Conservation (phyloP, 2,888 invertebrate genomes). For the Acanthosoma haemorrhoidale region DNA sequence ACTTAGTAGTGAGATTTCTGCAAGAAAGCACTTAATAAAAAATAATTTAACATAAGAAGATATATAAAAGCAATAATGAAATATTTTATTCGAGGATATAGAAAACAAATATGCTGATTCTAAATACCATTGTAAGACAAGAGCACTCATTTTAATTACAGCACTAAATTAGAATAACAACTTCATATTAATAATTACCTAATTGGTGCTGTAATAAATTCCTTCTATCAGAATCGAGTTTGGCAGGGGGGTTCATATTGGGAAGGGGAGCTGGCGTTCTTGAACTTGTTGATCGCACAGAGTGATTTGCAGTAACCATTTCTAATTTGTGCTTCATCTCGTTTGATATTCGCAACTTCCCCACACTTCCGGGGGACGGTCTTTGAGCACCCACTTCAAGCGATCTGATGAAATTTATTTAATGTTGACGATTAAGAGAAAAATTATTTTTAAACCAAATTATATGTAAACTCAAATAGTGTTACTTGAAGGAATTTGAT, state of each 20-base stretch:
- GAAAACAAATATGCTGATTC: no score
- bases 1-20: no score
- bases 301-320: conserved; percentile 82
- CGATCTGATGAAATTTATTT: conserved; percentile 47
- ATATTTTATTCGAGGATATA: no score
- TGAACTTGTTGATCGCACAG: conserved; percentile 66
- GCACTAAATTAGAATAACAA: no score
- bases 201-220: conserved; percentile 80
- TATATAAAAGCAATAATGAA: no score
- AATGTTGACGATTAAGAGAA: neutral
- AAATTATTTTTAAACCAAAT: neutral
- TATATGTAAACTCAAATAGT: neutral
- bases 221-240: conserved; percentile 79
- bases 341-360: conserved; percentile 81
- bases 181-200: no score
- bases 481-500: conserved; percentile 31
- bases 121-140: no score
- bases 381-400: conserved; percentile 77
- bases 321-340: conserved; percentile 88
- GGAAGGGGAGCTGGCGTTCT: conserved; percentile 40
- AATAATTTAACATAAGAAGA: no score
- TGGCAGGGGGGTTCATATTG: conserved; percentile 53
- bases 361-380: conserved; percentile 80
- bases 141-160: no score
- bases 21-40: no score